These are phyloP conservation scores for Zaprionus lineosus DNA, from an alignment of 2,888 invertebrate species.

Conservation along the genomic window DNA sequence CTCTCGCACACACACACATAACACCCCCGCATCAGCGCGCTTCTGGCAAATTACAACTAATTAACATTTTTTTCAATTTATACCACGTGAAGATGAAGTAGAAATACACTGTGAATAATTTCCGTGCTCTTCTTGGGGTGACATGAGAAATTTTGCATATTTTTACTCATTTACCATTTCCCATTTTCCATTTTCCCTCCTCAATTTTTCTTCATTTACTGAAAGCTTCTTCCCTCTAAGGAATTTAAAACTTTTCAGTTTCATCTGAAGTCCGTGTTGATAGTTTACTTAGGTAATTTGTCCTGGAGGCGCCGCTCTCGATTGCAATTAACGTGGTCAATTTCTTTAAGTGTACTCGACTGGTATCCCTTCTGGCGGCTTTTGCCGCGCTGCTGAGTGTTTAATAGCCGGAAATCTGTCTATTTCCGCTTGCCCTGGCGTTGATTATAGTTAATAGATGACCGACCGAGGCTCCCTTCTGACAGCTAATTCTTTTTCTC, in stretches of 20 bases:
- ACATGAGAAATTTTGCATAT: neutral
- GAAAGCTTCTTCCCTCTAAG: no score
- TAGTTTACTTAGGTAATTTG: no score
- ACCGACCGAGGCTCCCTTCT: conserved; percentile 58
- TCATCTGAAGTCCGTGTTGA: no score
- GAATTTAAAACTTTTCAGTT: no score
- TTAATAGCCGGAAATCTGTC: conserved; percentile 79
- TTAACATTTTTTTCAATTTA: conserved; percentile 77
- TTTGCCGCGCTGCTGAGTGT: conserved; percentile 72
- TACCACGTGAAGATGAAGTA: conserved; percentile 33
- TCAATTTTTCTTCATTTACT: no score
- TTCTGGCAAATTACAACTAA: conserved; percentile 63
- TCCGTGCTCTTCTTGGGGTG: no score
- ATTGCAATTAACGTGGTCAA: neutral
- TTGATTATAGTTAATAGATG: conserved; percentile 79
- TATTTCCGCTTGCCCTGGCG: conserved; percentile 76
- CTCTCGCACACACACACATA: conserved; percentile 15
- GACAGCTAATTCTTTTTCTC: conserved; percentile 65
- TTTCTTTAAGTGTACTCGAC: conserved; percentile 34
- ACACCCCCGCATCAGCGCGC: conserved; percentile 12
- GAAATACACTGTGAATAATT: conserved; percentile 28
- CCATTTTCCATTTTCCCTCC: no score
- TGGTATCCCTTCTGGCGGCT: conserved; percentile 34
- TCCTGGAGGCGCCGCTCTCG: neutral
- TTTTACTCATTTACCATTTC: no score